Conservation (phyloP, 2,797 vertebrate species). For the Chaetodon trifasciatus region DNA sequence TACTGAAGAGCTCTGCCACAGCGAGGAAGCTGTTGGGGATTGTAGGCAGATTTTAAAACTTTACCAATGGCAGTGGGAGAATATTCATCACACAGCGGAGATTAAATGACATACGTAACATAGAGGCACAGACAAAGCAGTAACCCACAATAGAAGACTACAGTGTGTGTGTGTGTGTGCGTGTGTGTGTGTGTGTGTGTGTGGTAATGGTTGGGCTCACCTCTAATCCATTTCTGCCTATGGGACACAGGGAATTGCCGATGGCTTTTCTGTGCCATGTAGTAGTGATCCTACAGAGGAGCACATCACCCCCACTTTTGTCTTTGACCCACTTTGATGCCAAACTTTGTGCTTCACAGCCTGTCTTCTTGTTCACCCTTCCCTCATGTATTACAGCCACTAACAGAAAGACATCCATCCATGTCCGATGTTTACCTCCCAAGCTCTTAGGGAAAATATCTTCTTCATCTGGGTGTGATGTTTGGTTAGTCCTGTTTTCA, state of each 20-base stretch:
- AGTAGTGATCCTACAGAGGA: conserved; percentile 64
- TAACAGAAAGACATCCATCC: conserved; percentile 17
- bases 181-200: conserved; percentile 9
- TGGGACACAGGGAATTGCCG: conserved; percentile 71
- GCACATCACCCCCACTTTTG: conserved; percentile 60
- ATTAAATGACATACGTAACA: conserved; percentile 19
- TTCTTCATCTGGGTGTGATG: conserved; percentile 13
- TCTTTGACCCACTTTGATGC: conserved; percentile 80
- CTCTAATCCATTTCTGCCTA: conserved; percentile 69
- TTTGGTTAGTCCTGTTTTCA: conserved; percentile 18
- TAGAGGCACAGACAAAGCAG: conserved; percentile 16
- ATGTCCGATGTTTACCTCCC: not conserved
- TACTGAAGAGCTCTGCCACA: not conserved
- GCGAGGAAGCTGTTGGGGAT: not conserved
- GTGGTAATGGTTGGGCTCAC: conserved; percentile 41
- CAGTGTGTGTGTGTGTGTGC: conserved; percentile 7
- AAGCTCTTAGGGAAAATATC: not conserved
- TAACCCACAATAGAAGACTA: conserved; percentile 24
- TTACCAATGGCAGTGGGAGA: not conserved
- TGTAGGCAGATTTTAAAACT: not conserved
- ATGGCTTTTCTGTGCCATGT: conserved; percentile 62
- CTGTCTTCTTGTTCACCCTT: conserved; percentile 21
- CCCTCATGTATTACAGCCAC: conserved; percentile 24
- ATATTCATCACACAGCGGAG: conserved; percentile 19
- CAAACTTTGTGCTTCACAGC: conserved; percentile 49